A percentile compares a stretch with the other conserved stretches of the same genome.
Evolutionary conservation across 2,113 vertebrate genomes (phyloP).

Genomic region (Scytalopus superciliaris): DNA sequence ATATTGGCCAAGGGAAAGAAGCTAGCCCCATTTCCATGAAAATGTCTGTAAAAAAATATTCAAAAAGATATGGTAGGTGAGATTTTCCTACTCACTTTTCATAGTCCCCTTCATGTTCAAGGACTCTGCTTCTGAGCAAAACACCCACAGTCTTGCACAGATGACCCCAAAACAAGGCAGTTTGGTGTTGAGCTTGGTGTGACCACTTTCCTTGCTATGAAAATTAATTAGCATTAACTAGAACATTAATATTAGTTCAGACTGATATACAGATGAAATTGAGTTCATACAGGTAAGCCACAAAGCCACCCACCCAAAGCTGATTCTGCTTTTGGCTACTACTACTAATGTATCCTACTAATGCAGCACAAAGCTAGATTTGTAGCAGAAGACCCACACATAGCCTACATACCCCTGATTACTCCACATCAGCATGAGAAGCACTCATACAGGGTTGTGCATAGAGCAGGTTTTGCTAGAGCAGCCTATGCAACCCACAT

Average conservation of each 20-base stretch:
- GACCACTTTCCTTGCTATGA: not conserved
- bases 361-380: not conserved
- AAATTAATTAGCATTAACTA: not conserved
- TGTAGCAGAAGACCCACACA: not conserved
- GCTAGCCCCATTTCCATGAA: not conserved
- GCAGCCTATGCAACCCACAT: not conserved
- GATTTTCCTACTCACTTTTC: not conserved
- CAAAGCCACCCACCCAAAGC: not conserved
- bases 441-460: not conserved
- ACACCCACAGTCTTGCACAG: not conserved
- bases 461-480: not conserved
- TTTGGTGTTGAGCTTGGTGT: fast-evolving
- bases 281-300: not conserved
- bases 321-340: not conserved
- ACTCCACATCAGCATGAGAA: not conserved
- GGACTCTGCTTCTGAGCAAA: not conserved
- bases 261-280: not conserved
- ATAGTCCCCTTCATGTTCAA: not conserved
- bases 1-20: not conserved
- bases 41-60: not conserved
- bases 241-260: not conserved
- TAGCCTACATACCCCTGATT: not conserved
- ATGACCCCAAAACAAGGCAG: not conserved
- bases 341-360: not conserved
- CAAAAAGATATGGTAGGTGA: not conserved